Evolutionary conservation across 2,113 vertebrate genomes (phyloP), one percentile per base, ranked within the genome.

Genomic region (Acanthochromis polyacanthus): DNA sequence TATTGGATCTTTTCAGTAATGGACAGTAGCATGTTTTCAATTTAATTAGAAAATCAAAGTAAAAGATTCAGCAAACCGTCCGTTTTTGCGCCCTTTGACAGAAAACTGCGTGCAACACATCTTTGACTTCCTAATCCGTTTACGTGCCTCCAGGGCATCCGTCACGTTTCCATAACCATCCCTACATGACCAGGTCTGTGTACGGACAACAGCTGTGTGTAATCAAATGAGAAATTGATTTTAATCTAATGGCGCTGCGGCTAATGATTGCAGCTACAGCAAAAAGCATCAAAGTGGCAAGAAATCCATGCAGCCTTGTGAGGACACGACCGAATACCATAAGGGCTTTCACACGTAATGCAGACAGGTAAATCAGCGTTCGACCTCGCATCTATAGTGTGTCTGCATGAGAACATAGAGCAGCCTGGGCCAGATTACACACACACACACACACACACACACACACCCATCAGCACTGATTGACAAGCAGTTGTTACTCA

Each of bases 401-500:
- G 2, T 36, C 4, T 62, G 38, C 58, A 58, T 22, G 4, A 58
- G 40, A 17, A 3, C 19, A 48, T 10, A 1, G 6, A 23, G 17
- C 51, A 43, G 38, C 48, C 23, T 43, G 32, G 53, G 45, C 38
- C 55, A 71, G 28, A 78, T 69, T 12, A 36, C 32, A 36, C 32
- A 22, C 19, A 62, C 25, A 22, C 40, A 65, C 58, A 22, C 19
- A 62, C 25, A 22, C 40, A 65, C 58, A 36, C 32, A 36, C 32
- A 22, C 19, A 62, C 20, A 22, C 58, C 30, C 53, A 55, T 78
- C 64, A 19, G 52, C 12, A 23, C 59, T 78, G 86, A 90, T 60
- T 88, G 87, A 90, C 86, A 87, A 67, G 73, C 82, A 78, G 83
- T 80, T 83, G 85, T 89, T 88, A 74, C 83, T 87, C 71, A 78